phyloP scores from a whole-genome alignment of 2,888 invertebrate genomes.

The Argynnis bischoffii region DNA sequence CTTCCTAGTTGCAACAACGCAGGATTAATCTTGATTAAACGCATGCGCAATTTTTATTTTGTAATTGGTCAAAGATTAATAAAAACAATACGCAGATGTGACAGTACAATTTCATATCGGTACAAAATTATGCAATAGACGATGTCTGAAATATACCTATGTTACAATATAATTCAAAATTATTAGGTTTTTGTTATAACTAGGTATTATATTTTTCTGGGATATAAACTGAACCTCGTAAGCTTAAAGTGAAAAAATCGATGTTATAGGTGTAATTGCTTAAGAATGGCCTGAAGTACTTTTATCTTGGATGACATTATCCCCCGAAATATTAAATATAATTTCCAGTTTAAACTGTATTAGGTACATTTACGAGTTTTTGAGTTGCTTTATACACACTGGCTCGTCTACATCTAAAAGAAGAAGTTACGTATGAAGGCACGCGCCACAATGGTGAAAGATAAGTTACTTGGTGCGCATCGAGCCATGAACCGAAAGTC shows the following conservation, averaged over 20 bases:
- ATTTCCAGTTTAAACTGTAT: background rate
- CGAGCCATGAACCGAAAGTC: conserved; percentile 81
- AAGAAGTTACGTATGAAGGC: conserved; percentile 62
- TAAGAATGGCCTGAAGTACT: too few species aligned
- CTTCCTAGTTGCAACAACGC: conserved; percentile 68
- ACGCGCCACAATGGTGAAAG: conserved; percentile 82
- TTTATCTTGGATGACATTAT: too few species aligned
- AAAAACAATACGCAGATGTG: conserved; percentile 25
- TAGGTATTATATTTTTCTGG: too few species aligned
- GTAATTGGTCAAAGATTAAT: conserved; percentile 62
- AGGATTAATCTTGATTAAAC: conserved; percentile 72
- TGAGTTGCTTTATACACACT: conserved; percentile 44
- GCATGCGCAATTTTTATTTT: conserved; percentile 67
- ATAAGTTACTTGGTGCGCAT: conserved; percentile 81
- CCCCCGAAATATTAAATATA: background rate
- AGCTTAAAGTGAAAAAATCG: too few species aligned
- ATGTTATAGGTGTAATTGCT: too few species aligned
- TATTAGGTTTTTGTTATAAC: too few species aligned
- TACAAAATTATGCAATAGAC: too few species aligned
- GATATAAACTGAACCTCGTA: too few species aligned
- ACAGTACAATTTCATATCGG: background rate
- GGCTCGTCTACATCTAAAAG: conserved; percentile 53
- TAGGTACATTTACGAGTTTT: background rate
- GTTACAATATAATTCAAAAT: too few species aligned
- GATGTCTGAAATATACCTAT: too few species aligned